A percentile compares a stretch with the other conserved stretches of the same genome.
Conservation (phyloP, 2,797 vertebrate species). For the Artibeus lituratus region DNA sequence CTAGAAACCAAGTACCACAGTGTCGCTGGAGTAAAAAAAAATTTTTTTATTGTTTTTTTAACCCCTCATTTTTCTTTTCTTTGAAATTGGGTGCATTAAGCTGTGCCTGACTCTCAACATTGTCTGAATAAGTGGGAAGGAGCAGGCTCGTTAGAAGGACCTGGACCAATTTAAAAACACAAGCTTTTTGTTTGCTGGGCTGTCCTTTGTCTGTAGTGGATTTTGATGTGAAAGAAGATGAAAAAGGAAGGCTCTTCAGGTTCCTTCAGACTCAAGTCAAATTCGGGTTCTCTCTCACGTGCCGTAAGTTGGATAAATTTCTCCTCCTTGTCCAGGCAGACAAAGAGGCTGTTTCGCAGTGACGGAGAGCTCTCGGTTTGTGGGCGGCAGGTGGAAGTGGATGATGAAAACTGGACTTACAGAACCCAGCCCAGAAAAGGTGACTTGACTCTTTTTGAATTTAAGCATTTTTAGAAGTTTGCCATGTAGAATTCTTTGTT, state of each 20-base stretch:
- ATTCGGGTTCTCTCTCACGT: slow-evolving; percentile 86
- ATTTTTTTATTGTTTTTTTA: not conserved
- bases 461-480: not conserved
- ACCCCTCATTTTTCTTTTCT: not conserved
- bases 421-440: slow-evolving; percentile 91
- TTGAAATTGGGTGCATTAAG: slow-evolving; percentile 42
- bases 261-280: slow-evolving; percentile 88
- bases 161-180: slow-evolving; percentile 36
- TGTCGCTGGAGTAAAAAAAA: slow-evolving; percentile 60
- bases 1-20: slow-evolving; percentile 58
- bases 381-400: slow-evolving; percentile 81
- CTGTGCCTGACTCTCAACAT: slow-evolving; percentile 46
- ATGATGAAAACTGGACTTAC: slow-evolving; percentile 92
- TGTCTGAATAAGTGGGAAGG: slow-evolving; percentile 36
- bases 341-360: slow-evolving; percentile 93
- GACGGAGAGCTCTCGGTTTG: slow-evolving; percentile 89
- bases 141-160: not conserved
- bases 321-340: slow-evolving; percentile 91
- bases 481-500: slow-evolving; percentile 32
- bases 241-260: slow-evolving; percentile 90
- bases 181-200: slow-evolving; percentile 44
- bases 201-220: slow-evolving; percentile 49
- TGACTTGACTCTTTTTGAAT: slow-evolving; percentile 79
- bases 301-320: slow-evolving; percentile 96
- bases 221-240: slow-evolving; percentile 84